Base-by-base conservation (phyloP, 2,797 vertebrate species). In the Poecilia velifera region DNA sequence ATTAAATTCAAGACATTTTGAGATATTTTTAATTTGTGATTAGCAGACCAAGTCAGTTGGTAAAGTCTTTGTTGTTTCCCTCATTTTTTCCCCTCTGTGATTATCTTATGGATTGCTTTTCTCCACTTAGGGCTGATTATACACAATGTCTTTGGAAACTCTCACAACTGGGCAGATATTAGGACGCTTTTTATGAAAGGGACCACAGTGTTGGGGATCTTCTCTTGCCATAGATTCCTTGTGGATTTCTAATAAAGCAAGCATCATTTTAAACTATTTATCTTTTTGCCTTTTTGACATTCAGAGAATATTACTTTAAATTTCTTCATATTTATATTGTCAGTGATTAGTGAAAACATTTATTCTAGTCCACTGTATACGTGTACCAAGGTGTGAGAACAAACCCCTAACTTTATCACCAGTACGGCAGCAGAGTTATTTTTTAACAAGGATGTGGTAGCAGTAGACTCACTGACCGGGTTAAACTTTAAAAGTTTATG, bases 341-440 rank as follows among this genome's bases (percentile, higher is more conserved):
- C 13, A 71, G n/a, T 46, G 28, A 45, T 71, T n/a, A 45, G 28
- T 71, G 25, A 10, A 71, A 28, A 71, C 13, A 71, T 46, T 71
- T 71, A 2, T 45, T 71, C 10, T 45, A 71, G 1, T 9, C 25
- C 25, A 45, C 41, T n/a, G 16, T 71, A 6, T 45, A 16, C 2
- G 28, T 45, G 25, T 28, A 28, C 22, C 22, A 43, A 39, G 36
- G 64, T 39, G 2, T 4, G 39, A 16, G 5, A 28, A 45, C 43
- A 71, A 28, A 18, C 4, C 12, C 6, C 68, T 25, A 18, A 45
- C 41, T 46, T 71, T 46, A 16, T 46, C 16, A 5, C 6, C 41
- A 14, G 36, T 36, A 66, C 34, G 36, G 47, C 53, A 73, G 76
- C 34, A 12, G 46, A 68, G 49, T 41, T 71, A 71, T 41, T 86